phyloP scores from a whole-genome alignment of 2,113 vertebrate species.

The Narcine bancroftii region DNA sequence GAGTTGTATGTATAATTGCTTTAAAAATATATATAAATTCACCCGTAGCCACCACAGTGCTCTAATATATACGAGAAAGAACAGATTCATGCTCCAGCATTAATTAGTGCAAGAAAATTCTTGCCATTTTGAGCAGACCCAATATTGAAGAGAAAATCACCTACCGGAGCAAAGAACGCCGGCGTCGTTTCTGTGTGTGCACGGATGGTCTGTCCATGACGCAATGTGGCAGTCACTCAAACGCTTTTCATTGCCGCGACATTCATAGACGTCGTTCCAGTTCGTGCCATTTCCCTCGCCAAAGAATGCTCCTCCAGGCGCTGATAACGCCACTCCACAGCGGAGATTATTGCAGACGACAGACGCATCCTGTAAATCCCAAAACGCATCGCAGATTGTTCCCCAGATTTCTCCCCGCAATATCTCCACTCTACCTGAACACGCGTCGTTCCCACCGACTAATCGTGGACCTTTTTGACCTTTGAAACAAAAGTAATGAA shows the following conservation, averaged over 20 bases:
- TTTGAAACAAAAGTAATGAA: not conserved
- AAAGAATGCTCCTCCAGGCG: no score
- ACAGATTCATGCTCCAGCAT: not conserved
- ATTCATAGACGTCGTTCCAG: no score
- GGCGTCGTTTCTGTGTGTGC: conserved; percentile 11
- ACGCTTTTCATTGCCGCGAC: no score
- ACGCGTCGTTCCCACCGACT: conserved; percentile 41
- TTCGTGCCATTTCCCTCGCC: no score
- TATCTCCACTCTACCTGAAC: conserved; percentile 57
- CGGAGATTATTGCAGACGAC: no score
- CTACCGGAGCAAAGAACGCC: not conserved
- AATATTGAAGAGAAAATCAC: not conserved
- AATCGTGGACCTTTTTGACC: not conserved
- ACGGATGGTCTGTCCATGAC: not conserved
- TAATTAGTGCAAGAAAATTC: not conserved
- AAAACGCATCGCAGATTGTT: no score
- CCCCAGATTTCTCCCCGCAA: conserved; percentile 43
- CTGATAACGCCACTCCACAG: no score
- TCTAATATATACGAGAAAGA: not conserved
- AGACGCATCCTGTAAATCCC: no score
- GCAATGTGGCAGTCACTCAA: not conserved
- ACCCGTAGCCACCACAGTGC: no score
- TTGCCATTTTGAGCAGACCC: not conserved
- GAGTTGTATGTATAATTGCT: no score
- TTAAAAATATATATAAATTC: no score